Evolutionary conservation across 2,888 invertebrate species (phyloP).

Genomic region (Tipula confusa): DNA sequence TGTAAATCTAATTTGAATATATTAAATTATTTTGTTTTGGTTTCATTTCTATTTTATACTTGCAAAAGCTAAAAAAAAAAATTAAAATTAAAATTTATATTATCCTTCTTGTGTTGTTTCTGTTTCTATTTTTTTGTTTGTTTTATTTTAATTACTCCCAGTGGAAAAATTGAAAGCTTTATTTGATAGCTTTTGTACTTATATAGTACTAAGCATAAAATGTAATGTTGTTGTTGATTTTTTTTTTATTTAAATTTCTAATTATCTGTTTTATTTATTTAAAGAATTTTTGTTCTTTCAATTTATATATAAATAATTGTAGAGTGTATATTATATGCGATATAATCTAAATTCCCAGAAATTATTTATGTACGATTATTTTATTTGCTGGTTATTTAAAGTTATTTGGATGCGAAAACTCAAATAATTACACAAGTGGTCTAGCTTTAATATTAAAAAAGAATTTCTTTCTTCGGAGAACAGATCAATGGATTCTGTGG

Average conservation of each 20-base stretch:
- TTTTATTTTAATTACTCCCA: conserved; percentile 30
- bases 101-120: not conserved
- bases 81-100: not conserved
- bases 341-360: not conserved
- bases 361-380: not conserved
- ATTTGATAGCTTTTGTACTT: conserved; percentile 27
- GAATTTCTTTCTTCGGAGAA: too few relatives aligned
- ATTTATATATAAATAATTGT: not conserved
- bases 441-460: too few relatives aligned
- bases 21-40: conserved; percentile 20
- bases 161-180: conserved; percentile 29
- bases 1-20: conserved; percentile 3
- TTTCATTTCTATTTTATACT: not conserved
- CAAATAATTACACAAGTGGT: too few relatives aligned
- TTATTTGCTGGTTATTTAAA: not conserved
- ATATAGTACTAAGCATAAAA: not conserved
- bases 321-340: not conserved
- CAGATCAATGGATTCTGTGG: too few relatives aligned
- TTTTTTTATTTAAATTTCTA: conserved; percentile 28
- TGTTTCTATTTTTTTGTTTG: not conserved
- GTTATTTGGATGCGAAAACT: too few relatives aligned
- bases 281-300: not conserved
- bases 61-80: not conserved
- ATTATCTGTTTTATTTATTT: not conserved
- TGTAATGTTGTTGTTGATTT: conserved; percentile 28